Conservation (phyloP, 2,888 invertebrate genomes). For the Myopa tessellatipennis region DNA sequence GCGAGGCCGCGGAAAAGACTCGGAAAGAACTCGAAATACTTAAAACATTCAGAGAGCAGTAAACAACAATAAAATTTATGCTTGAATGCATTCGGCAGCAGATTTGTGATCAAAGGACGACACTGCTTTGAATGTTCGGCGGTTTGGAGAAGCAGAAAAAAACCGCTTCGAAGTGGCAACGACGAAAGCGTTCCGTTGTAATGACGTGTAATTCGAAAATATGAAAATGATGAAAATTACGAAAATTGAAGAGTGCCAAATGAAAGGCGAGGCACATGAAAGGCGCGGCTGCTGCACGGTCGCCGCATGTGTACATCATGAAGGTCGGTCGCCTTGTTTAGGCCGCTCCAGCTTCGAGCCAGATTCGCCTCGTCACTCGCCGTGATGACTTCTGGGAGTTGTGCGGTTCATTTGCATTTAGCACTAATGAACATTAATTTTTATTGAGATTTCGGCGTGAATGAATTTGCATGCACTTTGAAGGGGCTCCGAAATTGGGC, state of each 20-base stretch:
- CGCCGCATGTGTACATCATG: neutral
- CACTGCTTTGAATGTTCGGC: constrained; percentile 53
- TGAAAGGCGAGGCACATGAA: constrained; percentile 2
- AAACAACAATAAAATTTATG: constrained; percentile 54
- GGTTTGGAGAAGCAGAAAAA: no score
- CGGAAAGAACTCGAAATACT: neutral
- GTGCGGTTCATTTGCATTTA: constrained; percentile 35
- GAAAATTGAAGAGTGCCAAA: constrained; percentile 23
- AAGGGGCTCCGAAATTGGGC: constrained; percentile 5
- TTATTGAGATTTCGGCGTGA: constrained; percentile 8
- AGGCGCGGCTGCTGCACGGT: neutral
- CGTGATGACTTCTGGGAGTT: constrained; percentile 16
- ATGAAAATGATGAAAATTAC: constrained; percentile 36
- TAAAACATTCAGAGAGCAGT: neutral
- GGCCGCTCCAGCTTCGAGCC: neutral
- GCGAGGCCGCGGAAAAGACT: neutral
- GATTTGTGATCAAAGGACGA: constrained; percentile 64
- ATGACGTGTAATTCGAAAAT: constrained; percentile 28
- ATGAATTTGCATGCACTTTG: constrained; percentile 2
- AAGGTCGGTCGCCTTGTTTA: neutral
- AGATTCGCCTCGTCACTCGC: neutral
- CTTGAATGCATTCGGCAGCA: constrained; percentile 62
- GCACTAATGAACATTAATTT: constrained; percentile 33
- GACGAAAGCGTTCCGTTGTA: no score
- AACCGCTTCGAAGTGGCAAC: no score